Percentiles rank a stretch among this genome's conserved stretches.
phyloP scores from a whole-genome alignment of 1,140 invertebrate genomes.

The Bombus pyrosoma region DNA sequence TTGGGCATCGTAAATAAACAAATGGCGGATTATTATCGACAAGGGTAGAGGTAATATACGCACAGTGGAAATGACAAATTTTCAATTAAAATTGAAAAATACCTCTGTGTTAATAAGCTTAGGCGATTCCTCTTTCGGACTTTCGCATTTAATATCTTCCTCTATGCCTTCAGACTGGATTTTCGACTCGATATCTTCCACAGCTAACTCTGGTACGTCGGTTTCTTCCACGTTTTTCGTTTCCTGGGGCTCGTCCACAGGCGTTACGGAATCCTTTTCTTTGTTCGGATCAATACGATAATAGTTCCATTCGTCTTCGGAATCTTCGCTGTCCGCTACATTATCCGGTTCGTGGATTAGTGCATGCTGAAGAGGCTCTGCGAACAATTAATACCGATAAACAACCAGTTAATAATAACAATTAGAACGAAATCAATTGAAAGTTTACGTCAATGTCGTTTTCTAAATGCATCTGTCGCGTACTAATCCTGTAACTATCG shows the following conservation, averaged over 20 bases:
- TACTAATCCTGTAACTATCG: too few relatives aligned
- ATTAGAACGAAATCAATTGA: too few relatives aligned
- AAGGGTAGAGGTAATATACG: neutral
- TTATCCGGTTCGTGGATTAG: constrained; percentile 84
- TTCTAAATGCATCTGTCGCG: too few relatives aligned
- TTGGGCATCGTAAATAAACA: too few relatives aligned
- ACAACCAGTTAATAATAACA: neutral
- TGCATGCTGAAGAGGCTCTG: constrained; percentile 75
- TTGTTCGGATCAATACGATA: constrained; percentile 85
- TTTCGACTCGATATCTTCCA: constrained; percentile 25
- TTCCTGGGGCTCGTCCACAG: constrained; percentile 46
- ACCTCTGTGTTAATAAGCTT: constrained; percentile 66
- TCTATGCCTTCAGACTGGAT: constrained; percentile 18
- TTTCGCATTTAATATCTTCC: constrained; percentile 54
- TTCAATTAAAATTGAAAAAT: neutral
- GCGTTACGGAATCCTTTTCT: constrained; percentile 61
- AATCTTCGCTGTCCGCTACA: constrained; percentile 89
- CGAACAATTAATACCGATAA: constrained; percentile 51
- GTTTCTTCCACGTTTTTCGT: constrained; percentile 25
- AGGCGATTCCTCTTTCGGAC: constrained; percentile 15
- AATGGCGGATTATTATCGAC: too few relatives aligned
- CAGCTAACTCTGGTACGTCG: constrained; percentile 3
- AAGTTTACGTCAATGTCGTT: too few relatives aligned
- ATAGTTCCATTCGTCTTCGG: constrained; percentile 91
- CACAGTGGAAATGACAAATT: too few relatives aligned